phyloP scores from a whole-genome alignment of 2,113 vertebrate genomes.

The Anseranas semipalmata region DNA sequence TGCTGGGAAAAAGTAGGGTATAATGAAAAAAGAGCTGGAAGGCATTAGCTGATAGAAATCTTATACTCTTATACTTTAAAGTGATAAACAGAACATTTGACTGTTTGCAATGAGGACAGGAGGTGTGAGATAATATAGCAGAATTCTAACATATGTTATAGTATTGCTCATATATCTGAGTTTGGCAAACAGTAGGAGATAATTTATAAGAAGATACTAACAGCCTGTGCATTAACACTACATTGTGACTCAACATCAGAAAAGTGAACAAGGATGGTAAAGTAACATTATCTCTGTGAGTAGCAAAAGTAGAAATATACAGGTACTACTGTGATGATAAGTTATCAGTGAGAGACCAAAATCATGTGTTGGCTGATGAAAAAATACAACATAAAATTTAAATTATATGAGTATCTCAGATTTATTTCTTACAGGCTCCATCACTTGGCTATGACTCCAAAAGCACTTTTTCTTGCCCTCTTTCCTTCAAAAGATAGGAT shows the following conservation, averaged over 20 bases:
- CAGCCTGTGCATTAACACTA: neutral
- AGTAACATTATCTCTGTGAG: neutral
- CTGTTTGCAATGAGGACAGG: conserved; percentile 43
- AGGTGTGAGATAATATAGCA: conserved; percentile 37
- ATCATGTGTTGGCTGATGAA: neutral
- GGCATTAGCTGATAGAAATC: conserved; percentile 46
- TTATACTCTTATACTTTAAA: conserved; percentile 6
- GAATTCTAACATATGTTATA: conserved; percentile 51
- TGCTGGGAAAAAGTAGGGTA: neutral
- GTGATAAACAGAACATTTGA: conserved; percentile 36
- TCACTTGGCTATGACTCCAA: neutral
- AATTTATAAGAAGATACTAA: conserved; percentile 22
- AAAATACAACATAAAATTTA: neutral
- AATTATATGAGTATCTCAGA: neutral
- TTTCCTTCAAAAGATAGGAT: neutral
- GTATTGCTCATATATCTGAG: conserved; percentile 44
- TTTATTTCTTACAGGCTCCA: neutral
- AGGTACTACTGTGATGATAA: accelerated
- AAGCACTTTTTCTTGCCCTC: neutral
- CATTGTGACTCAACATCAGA: neutral
- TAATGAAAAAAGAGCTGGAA: conserved; percentile 32
- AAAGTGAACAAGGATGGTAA: neutral
- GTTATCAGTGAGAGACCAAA: neutral
- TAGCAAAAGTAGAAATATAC: neutral
- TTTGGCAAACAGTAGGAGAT: conserved; percentile 19